Evolutionary conservation across 2,113 vertebrate species (phyloP), one percentile per base, ranked within the genome.

Genomic region (Empidonax alnorum): DNA sequence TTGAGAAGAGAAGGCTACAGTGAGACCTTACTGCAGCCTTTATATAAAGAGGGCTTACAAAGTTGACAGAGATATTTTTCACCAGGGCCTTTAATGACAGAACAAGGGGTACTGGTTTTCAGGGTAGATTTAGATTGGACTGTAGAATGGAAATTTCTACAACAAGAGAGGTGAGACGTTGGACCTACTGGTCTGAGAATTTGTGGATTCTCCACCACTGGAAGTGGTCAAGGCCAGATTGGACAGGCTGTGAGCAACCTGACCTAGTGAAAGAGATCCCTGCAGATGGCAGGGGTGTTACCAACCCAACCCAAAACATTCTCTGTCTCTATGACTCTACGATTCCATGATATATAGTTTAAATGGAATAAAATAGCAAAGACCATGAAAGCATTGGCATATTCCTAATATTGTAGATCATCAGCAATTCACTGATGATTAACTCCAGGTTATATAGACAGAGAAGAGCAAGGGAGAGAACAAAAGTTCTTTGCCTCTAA

Each of bases 61-160:
- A 67, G 31, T 6, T 27, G 23, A 25, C 16, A 31, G 21, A 84
- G 17, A 31, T 27, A 14, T 2, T 53, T 68, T 53, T 46, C 24
- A 53, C 9, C 19, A 22, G 20, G 2, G 7, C 27, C 16, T 46
- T 82, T 46, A 61, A 17, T 41, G n/a, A 39, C 15, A 39, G 39
- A 68, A 16, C 21, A 53, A 67, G 44, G 22, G 6, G 22, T 53
- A 5, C 8, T 30, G 39, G 18, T 30, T 63, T 63, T 9, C 13
- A 42, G 21, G 8, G 12, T 30, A 31, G 12, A 63, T 41, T 52
- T 67, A n/a, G 33, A 39, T 18, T n/a, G 24, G 19, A 61, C 7
- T 3, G 20, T 2, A n/a, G 10, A 8, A n/a, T 3, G 14, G 10
- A 53, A 3, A 1, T 12, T 47, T 59, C 21, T 75, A n/a, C 5